Evolutionary conservation across 23 tunicate species (phyloP), one percentile per base, ranked within the genome.

Genomic region (Ascidia mentula): DNA sequence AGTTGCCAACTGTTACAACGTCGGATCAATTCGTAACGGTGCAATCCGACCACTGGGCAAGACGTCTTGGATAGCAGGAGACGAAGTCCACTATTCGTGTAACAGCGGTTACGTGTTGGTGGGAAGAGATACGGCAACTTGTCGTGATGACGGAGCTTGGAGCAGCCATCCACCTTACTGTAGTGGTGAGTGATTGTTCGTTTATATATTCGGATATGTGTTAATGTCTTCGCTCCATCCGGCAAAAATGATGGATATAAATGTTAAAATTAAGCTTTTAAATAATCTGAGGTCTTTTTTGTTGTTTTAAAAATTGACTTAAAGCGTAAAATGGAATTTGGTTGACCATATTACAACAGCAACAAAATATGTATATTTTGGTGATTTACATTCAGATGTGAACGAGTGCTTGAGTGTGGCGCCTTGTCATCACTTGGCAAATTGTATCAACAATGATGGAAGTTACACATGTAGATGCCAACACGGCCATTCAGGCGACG

Each of bases 91-190:
- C 40, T 82, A 46, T 53, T 39, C 77, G 0, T 88, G 93, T 42
- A 18, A 35, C 70, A 1, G 30, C 24, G 84, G 93, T 9, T 88
- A 60, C 39, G 32, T 38, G 33, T 31, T 88, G 72, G 81, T 35
- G 0, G 93, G 93, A 31, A 34, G 78, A 28, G 32, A 42, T 6
- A 46, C 40, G 8, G 81, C 81, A 31, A 77, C 59, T 18, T 88
- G 93, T 46, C 34, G 20, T 9, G 26, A 46, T 37, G 59, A 71
- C 32, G 93, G 93, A 38, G 32, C 31, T 37, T 88, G 93, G 93
- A 76, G 83, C 26, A 59, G 46, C 72, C 40, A 36, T 38, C 76
- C 81, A 1, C 93, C 93, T n/a, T 30, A 28, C 40, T 88, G 93
- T 83, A 77, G 31, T 5, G 65, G 93, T 88, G n/a, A 40, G 82